Percentiles rank a stretch among this genome's conserved stretches.
Evolutionary conservation across 1,140 invertebrate genomes (phyloP).

Genomic region (Dendroctonus ponderosae): DNA sequence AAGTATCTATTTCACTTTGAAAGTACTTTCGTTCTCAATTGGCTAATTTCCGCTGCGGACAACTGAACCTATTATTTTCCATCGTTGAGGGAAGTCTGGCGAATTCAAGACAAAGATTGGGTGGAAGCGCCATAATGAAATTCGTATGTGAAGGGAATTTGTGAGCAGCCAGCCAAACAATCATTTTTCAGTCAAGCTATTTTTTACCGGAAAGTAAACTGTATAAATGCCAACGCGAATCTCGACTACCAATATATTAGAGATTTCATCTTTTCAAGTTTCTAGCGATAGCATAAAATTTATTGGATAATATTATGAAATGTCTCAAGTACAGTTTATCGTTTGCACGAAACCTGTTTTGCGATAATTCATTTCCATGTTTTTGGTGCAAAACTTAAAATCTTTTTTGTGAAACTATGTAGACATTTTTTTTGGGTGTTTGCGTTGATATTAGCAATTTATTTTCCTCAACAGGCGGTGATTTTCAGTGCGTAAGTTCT

Average conservation of each 20-base stretch:
- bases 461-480: too few species aligned
- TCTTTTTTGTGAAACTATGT: too few species aligned
- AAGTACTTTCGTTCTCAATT: constrained; percentile 25
- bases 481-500: too few species aligned
- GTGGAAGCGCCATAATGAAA: constrained; percentile 34
- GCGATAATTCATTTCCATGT: too few species aligned
- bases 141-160: constrained; percentile 36
- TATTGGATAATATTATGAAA: too few species aligned
- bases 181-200: constrained; percentile 17
- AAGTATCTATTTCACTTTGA: constrained; percentile 8
- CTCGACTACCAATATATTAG: not conserved
- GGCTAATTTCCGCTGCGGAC: constrained; percentile 38
- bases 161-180: constrained; percentile 24
- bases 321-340: too few species aligned
- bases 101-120: constrained; percentile 34
- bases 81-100: constrained; percentile 30
- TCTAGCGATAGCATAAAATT: too few species aligned
- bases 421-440: too few species aligned
- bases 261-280: too few species aligned
- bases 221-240: constrained; percentile 3
- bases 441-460: too few species aligned
- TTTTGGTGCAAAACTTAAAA: too few species aligned
- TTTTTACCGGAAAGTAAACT: constrained; percentile 8
- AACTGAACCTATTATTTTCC: constrained; percentile 28
- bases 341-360: too few species aligned